Evolutionary conservation across 2,113 vertebrate genomes (phyloP), one percentile per base, ranked within the genome.

Genomic region (Fregata magnificens): DNA sequence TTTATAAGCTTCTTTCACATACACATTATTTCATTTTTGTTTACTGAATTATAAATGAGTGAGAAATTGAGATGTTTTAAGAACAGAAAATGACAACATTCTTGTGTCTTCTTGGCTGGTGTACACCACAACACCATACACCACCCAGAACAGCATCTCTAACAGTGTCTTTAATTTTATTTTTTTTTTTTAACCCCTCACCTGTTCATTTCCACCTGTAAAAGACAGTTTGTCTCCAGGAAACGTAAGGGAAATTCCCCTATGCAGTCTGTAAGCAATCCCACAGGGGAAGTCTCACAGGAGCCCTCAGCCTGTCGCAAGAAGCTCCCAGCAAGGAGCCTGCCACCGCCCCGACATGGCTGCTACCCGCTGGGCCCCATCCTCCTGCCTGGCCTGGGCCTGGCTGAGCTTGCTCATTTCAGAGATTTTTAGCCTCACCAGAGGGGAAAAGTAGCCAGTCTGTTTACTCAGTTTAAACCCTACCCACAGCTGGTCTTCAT

Each of bases 331-430:
- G 21, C 8, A 11, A 45, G 42, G 16, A 77, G 42, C 2, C 5
- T 6, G 7, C 1, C 5, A 1, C 10, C 1, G 0, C 10, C 17
- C 40, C 13, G 11, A 7, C 28, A 36, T 2, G 4, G 36, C 78
- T 17, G 20, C 25, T 3, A 1, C 47, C 32, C 0, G 0, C 8
- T 5, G 28, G 4, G 13, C 11, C 38, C 22, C 63, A 40, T 34
- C 18, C 2, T 24, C 38, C 42, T 40, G 21, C n/a, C 63, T 34
- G 18, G 20, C 38, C 49, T 38, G 1, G 34, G 4, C 31, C 34
- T 4, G 1, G 28, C 49, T 31, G 9, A 42, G 4, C 17, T 6
- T 61, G 10, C 26, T 53, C 28, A 11, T 61, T 62, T 45, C 26
- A 17, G 42, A 45, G 31, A 31, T 15, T 29, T 40, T 38, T 13